Evolutionary conservation across 2,797 vertebrate genomes (phyloP).

Genomic region (Varecia variegata): DNA sequence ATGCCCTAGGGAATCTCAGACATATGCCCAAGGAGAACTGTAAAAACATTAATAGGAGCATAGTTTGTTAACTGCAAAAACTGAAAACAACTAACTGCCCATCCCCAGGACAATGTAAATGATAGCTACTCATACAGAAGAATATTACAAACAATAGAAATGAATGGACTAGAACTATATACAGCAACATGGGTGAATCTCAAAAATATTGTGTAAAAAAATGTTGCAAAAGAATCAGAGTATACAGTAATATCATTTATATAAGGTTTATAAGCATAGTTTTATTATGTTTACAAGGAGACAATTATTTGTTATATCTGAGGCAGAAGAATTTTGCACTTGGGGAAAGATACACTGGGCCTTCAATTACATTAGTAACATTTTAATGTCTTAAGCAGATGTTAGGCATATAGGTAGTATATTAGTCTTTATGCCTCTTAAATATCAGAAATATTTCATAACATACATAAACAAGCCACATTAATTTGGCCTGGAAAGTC

Average conservation of each 20-base stretch:
- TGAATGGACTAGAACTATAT: background rate
- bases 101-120: background rate
- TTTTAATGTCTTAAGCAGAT: background rate
- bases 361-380: background rate
- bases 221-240: background rate
- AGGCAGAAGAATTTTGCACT: background rate
- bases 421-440: background rate
- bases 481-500: background rate
- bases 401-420: background rate
- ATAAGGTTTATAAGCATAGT: background rate
- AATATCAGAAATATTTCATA: background rate
- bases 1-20: background rate
- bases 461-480: background rate
- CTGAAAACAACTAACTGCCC: background rate
- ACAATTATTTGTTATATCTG: background rate
- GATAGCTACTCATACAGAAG: background rate
- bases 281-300: background rate
- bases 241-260: background rate
- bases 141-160: background rate
- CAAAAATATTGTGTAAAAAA: constrained; percentile 8
- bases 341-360: background rate
- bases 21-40: background rate
- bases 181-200: background rate
- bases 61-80: constrained; percentile 2
- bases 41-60: background rate